A percentile compares a stretch with the other conserved stretches of the same genome.
These are phyloP conservation scores for Xenopus laevis DNA, from an alignment of 2,113 vertebrate genomes.

Conservation along the genomic window DNA sequence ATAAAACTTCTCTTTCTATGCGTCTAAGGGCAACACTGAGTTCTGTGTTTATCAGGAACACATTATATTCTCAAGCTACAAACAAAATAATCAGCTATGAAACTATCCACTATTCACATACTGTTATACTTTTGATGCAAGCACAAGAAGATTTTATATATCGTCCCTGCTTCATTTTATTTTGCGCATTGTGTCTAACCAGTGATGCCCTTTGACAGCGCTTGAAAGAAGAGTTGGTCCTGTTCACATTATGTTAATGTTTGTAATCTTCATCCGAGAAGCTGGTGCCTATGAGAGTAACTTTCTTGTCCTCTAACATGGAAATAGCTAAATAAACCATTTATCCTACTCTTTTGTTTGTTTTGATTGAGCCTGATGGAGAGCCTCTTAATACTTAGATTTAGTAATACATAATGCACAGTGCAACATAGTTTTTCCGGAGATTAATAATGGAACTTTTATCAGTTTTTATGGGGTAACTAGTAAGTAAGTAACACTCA, in stretches of 20 bases:
- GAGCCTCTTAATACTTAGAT: background rate
- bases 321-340: conserved; percentile 67
- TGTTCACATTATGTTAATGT: conserved; percentile 71
- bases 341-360: conserved; percentile 54
- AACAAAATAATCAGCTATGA: too few relatives aligned
- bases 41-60: conserved; percentile 7
- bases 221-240: conserved; percentile 59
- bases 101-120: too few relatives aligned
- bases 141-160: conserved; percentile 46
- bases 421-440: too few relatives aligned
- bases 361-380: conserved; percentile 59
- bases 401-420: too few relatives aligned
- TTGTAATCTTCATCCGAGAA: conserved; percentile 60
- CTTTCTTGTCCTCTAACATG: conserved; percentile 62
- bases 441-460: too few relatives aligned
- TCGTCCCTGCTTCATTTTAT: conserved; percentile 50
- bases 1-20: conserved; percentile 64
- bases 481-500: too few relatives aligned
- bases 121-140: background rate
- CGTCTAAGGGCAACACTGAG: conserved; percentile 63
- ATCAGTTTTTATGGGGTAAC: too few relatives aligned
- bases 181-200: conserved; percentile 51
- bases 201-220: conserved; percentile 67
- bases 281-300: conserved; percentile 63
- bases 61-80: too few relatives aligned